Conservation (phyloP, 2,797 vertebrate species). For the Protonibea diacanthus region DNA sequence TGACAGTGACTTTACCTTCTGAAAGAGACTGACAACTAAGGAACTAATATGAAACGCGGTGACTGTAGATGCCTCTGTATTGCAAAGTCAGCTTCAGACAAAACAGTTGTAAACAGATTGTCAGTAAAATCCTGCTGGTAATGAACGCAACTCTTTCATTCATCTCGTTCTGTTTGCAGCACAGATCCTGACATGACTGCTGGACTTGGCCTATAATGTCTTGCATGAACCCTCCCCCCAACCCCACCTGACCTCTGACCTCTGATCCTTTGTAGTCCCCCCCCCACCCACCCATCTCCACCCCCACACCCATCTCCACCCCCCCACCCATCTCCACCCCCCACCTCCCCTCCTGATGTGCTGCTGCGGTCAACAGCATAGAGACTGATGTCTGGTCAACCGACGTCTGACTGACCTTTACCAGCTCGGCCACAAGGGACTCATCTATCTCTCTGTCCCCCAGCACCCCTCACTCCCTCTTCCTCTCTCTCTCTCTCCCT, state of each 20-base stretch:
- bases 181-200: not conserved
- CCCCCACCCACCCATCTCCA: not conserved
- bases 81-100: not conserved
- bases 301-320: not conserved
- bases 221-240: not conserved
- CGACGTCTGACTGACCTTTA: constrained; percentile 75
- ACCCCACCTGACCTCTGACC: constrained; percentile 24
- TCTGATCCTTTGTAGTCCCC: constrained; percentile 21
- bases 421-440: constrained; percentile 65
- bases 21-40: not conserved
- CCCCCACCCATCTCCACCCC: not conserved
- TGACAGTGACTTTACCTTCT: not conserved
- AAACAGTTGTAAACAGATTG: not conserved
- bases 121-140: not conserved
- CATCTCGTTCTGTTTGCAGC: not conserved
- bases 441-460: constrained; percentile 72
- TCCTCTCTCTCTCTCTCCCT: not conserved
- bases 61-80: not conserved
- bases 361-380: constrained; percentile 62
- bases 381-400: constrained; percentile 75
- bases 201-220: constrained; percentile 33
- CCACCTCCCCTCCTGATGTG: constrained; percentile 23
- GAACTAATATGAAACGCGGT: not conserved
- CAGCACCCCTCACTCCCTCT: constrained; percentile 19
- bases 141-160: constrained; percentile 20